phyloP scores from a whole-genome alignment of 2,888 invertebrate species.

The Coecobrya sp. region DNA sequence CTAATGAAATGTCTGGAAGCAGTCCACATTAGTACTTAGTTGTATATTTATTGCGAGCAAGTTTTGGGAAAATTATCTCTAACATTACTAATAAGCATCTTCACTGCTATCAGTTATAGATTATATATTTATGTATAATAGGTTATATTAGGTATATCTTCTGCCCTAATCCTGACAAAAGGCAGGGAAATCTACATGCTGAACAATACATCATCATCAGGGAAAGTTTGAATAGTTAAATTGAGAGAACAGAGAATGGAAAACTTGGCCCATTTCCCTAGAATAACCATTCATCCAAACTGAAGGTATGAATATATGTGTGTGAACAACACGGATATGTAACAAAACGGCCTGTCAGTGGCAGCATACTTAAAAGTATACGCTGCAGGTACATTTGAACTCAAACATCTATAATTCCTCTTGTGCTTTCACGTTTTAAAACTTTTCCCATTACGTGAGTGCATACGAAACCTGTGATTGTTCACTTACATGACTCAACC shows the following conservation, averaged over 20 bases:
- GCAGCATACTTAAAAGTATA: neutral
- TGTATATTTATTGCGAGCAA: neutral
- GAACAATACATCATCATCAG: conserved; percentile 57
- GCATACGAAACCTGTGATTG: neutral
- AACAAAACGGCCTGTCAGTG: conserved; percentile 1
- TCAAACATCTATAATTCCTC: neutral
- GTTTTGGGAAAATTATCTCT: neutral
- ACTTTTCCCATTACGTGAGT: neutral
- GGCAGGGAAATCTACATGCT: conserved; percentile 1
- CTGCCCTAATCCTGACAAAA: neutral
- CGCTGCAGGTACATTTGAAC: neutral
- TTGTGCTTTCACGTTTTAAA: neutral
- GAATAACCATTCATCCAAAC: neutral
- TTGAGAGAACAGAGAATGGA: conserved; percentile 25
- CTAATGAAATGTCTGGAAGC: neutral
- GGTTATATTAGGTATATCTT: neutral
- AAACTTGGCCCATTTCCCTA: conserved; percentile 44
- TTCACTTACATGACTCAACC: neutral
- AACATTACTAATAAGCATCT: neutral
- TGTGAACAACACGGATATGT: neutral
- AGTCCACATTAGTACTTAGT: neutral
- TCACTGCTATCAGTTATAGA: neutral
- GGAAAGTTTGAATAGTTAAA: conserved; percentile 46
- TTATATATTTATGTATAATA: neutral
- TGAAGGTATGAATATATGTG: neutral